Percentiles rank a stretch among this genome's conserved stretches.
Conservation (phyloP, 2,888 invertebrate species). For the Epirrhoe tristata region DNA sequence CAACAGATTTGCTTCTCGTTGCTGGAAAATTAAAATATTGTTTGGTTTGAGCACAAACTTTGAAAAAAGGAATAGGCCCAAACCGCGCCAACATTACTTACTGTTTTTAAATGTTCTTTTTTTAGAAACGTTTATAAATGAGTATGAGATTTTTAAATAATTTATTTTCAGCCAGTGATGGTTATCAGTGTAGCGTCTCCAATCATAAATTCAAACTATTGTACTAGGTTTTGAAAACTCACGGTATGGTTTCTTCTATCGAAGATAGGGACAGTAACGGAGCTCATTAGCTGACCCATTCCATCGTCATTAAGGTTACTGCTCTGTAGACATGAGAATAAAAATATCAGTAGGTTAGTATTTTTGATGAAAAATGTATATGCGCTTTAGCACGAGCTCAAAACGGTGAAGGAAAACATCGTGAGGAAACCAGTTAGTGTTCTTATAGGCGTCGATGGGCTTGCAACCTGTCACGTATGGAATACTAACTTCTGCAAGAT, state of each 20-base stretch:
- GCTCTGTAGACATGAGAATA: constrained; percentile 77
- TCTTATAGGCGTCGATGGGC: too few species aligned
- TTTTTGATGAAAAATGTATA: too few species aligned
- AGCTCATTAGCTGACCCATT: constrained; percentile 94
- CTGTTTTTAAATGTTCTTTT: background rate
- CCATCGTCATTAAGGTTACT: constrained; percentile 88
- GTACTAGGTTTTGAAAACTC: constrained; percentile 47
- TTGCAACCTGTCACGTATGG: too few species aligned
- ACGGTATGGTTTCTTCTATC: constrained; percentile 96
- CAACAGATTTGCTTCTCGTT: constrained; percentile 95
- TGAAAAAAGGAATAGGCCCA: background rate
- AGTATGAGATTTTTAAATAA: background rate
- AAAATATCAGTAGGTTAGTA: constrained; percentile 12
- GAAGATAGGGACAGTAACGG: constrained; percentile 97
- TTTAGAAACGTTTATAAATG: too few species aligned
- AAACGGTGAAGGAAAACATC: too few species aligned
- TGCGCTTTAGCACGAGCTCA: too few species aligned
- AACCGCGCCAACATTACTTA: background rate
- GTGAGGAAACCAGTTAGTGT: too few species aligned
- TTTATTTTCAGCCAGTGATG: constrained; percentile 5
- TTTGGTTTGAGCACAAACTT: too few species aligned
- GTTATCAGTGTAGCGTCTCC: background rate
- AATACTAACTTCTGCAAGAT: too few species aligned
- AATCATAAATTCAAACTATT: background rate
- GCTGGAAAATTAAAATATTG: too few species aligned